Evolutionary conservation across 1,140 invertebrate species (phyloP), one percentile per base, ranked within the genome.

Genomic region (Teleopsis dalmanni): DNA sequence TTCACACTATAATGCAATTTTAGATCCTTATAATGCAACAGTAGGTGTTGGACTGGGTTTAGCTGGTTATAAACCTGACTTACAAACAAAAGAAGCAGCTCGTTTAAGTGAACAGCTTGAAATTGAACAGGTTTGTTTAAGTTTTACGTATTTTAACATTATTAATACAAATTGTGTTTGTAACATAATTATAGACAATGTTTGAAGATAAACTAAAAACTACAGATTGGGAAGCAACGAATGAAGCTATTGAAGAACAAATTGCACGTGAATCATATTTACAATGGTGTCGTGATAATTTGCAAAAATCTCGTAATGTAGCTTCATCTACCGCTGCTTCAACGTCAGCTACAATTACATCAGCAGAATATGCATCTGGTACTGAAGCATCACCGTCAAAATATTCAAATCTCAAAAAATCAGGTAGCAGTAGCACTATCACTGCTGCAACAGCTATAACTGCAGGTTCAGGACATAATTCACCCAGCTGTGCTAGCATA

Each of bases 161-260:
- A 11, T 38, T 16, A 8, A 13, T 13, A 14, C 11, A 14, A 36
- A 18, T 36, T 37, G 35, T 18, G 2, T 43, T 43, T 14, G 7
- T 29, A 29, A 29, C 13, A 42, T 42, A 0, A 23, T 16, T 21
- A 3, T 19, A 69, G 55, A 85, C 90, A 3, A 95, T 95, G 91
- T 74, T 95, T 43, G 87, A 94, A 70, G 92, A 95, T 67, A 95
- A 95, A 71, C 70, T 95, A 22, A 80, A 84, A 65, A 90, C 90
- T 36, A 92, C 90, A 33, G 91, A 95, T 70, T 94, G 89, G 88
- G 90, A 95, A 71, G 85, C 90, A 11, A 95, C 92, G 1, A 91
- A 91, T 68, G 89, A 95, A 71, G 87, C 87, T 22, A 88, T 95
- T 46, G 87, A 91, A 63, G 88, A 94, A 71, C 89, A 95, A 74